Base-by-base conservation (phyloP, 1,140 invertebrate species). In the Sycophila sp. region DNA sequence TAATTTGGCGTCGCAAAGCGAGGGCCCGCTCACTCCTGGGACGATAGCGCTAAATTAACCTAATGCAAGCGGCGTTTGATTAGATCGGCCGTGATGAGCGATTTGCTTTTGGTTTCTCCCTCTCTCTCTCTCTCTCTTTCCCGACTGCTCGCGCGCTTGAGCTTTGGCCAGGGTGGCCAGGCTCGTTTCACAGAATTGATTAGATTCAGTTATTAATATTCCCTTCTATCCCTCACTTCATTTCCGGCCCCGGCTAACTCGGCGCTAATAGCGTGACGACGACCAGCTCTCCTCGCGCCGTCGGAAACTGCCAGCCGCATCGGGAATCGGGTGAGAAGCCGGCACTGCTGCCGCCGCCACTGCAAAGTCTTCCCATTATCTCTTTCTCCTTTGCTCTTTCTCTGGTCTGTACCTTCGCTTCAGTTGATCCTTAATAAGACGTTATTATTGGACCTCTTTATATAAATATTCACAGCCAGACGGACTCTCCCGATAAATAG, bases 191-290 rank as follows among this genome's bases (percentile, higher is more conserved):
- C 58, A 47, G 81, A 84, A 83, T 85, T 83, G 83, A 84, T 85
- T 85, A 82, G 82, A 84, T 84, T 83, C 83, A 84, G 82, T 85
- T 85, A 84, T 85, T 85, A 84, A 84, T 85, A 84, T 82, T 85
- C 83, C 82, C 77, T 77, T 83, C 83, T 84, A 83, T 85, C 79
- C 80, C 78, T 84, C 78, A 79, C 76, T 83, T 83, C 83, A 83
- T 85, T 85, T 85, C 83, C 83, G 82, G 83, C 76, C 81, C 22
- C 79, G 80, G 82, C 81, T 83, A 84, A 80, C 80, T 83, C 79
- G 76, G 74, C 75, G 79, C 80, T 83, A 83, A 84, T 82, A 82
- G 82, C 83, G 79, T 83, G 83, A 81, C 81, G 81, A 85, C 78
- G 82, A 82, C 78, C 78, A 80, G 77, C 73, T 73, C 77, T 75